Percentiles rank a stretch among this genome's conserved stretches.
phyloP scores from a whole-genome alignment of 2,113 vertebrate genomes.

The Cnemophilus loriae region DNA sequence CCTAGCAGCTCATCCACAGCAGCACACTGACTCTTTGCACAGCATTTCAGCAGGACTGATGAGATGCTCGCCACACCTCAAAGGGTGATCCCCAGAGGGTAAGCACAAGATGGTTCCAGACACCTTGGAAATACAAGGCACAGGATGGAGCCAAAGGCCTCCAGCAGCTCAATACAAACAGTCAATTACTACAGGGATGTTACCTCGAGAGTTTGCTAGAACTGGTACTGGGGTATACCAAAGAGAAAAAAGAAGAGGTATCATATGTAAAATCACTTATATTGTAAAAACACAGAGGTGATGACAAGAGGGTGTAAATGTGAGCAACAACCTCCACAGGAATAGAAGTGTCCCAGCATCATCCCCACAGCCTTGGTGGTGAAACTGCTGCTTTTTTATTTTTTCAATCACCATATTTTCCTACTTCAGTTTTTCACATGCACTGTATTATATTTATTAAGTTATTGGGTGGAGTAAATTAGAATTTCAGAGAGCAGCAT shows the following conservation, averaged over 20 bases:
- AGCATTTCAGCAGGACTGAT: neutral
- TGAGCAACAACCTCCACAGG: neutral
- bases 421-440: neutral
- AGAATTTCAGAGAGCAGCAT: neutral
- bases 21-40: neutral
- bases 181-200: neutral
- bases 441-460: neutral
- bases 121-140: neutral
- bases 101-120: neutral
- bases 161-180: neutral
- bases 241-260: neutral
- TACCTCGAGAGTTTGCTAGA: neutral
- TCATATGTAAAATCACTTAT: neutral
- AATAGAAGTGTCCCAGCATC: neutral
- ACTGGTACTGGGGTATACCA: neutral
- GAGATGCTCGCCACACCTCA: neutral
- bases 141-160: neutral
- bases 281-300: neutral
- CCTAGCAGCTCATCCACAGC: neutral
- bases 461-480: neutral
- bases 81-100: neutral
- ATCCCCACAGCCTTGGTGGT: neutral
- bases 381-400: neutral
- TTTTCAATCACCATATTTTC: neutral
- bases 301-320: neutral